Base-by-base conservation (phyloP, 2,888 invertebrate genomes). In the Caenorhabditis angaria region DNA sequence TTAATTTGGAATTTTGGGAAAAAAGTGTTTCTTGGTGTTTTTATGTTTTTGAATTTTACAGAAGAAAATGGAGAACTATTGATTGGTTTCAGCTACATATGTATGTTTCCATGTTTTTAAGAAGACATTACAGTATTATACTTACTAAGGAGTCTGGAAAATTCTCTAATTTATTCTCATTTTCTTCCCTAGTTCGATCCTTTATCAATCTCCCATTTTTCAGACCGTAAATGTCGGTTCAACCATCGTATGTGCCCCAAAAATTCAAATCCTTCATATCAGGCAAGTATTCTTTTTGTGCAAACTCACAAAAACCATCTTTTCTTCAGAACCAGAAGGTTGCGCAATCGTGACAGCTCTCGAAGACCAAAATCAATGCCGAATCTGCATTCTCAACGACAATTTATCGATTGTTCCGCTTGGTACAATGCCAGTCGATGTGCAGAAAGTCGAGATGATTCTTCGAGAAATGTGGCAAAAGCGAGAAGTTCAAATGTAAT, bases 401-500 rank as follows among this genome's bases (percentile, higher is more conserved):
- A 14, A 32, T 20, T 48, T 72, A 25, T 24, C n/a, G 0, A 57
- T 71, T 5, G 56, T 25, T 6, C 5, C 27, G 3, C 5, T 47
- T 6, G n/a, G 8, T 0, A 60, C 54, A 14, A 10, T 24, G 5
- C 61, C 51, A 14, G 55, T 65, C 2, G 73, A 73, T 22, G 28
- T 50, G 2, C 14, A 2, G 5, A 54, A 58, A 27, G 59, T 73
- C 20, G 65, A 69, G 24, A 22, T 48, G 0, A 59, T 60, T 29
- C 20, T 73, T 2, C 51, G 62, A 2, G 68, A 73, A 4, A 35
- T 62, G 25, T 68, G 68, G 68, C 68, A 69, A 27, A 68, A 73
- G 25, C 51, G 68, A 1, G 64, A 68, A 22, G 35, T 64, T 25
- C 67, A 68, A 55, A 4, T 63, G 72, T 72, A n/a, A 47, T 22